Conservation (phyloP, 1,140 invertebrate genomes). For the Macrocentrus cingulum region DNA sequence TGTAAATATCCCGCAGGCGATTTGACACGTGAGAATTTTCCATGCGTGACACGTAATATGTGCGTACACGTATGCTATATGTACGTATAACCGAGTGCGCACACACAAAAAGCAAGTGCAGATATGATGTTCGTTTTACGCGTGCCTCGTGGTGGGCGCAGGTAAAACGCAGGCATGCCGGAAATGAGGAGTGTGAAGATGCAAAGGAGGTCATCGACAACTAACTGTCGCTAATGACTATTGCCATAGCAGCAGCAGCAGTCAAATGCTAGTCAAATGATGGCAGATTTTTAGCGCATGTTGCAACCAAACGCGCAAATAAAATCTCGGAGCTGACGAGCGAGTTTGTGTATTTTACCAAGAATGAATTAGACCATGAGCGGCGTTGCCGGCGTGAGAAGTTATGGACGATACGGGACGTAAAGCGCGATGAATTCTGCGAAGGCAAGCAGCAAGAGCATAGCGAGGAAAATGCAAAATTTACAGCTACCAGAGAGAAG, state of each 20-base stretch:
- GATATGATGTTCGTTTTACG: no score
- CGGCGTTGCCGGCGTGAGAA: not conserved
- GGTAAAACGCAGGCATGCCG: no score
- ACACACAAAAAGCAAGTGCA: no score
- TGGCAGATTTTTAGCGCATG: no score
- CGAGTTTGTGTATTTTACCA: not conserved
- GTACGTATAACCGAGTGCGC: not conserved
- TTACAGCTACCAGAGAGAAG: not conserved
- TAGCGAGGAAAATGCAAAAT: not conserved
- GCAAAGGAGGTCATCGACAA: not conserved
- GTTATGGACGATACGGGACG: constrained; percentile 3
- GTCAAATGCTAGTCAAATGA: no score
- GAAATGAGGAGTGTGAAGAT: not conserved
- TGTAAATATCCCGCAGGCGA: not conserved
- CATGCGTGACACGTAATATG: constrained; percentile 5
- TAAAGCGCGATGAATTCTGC: constrained; percentile 2
- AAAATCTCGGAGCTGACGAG: no score
- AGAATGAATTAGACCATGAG: not conserved
- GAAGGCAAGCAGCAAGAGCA: not conserved
- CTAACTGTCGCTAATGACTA: no score
- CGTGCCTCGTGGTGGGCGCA: no score
- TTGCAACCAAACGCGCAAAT: no score
- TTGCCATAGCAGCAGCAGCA: no score
- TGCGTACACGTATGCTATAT: not conserved
- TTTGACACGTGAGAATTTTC: constrained; percentile 6